Evolutionary conservation across 2,113 vertebrate genomes (phyloP).

Genomic region (Odobenus rosmarus): DNA sequence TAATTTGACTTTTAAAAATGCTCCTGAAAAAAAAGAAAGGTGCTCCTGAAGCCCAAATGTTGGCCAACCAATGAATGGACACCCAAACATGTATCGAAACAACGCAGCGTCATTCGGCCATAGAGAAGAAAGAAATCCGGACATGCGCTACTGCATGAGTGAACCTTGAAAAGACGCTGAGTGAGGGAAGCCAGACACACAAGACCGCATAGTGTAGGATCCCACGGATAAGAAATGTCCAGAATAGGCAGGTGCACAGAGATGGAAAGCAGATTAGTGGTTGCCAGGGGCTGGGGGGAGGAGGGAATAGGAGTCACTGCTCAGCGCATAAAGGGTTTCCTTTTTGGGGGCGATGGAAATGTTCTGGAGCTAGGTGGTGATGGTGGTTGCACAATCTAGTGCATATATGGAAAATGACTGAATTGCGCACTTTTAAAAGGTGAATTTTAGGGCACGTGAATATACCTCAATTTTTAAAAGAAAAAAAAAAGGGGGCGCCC

Average conservation of each 20-base stretch:
- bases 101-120: neutral
- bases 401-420: neutral
- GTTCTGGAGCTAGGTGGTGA: neutral
- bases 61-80: neutral
- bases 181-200: neutral
- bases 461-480: neutral
- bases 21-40: neutral
- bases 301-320: neutral
- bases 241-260: neutral
- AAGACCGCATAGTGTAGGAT: neutral
- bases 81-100: no score
- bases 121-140: neutral
- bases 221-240: neutral
- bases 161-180: neutral
- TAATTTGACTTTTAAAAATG: neutral
- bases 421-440: neutral
- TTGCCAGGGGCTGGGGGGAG: neutral
- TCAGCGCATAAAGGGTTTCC: neutral
- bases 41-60: neutral
- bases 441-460: neutral
- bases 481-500: no score
- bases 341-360: neutral
- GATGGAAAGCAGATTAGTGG: neutral
- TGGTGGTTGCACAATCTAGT: neutral
- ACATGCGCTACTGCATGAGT: neutral